These are phyloP conservation scores for Tigriopus japonicus DNA, from an alignment of 1,140 invertebrate genomes.

Conservation along the genomic window DNA sequence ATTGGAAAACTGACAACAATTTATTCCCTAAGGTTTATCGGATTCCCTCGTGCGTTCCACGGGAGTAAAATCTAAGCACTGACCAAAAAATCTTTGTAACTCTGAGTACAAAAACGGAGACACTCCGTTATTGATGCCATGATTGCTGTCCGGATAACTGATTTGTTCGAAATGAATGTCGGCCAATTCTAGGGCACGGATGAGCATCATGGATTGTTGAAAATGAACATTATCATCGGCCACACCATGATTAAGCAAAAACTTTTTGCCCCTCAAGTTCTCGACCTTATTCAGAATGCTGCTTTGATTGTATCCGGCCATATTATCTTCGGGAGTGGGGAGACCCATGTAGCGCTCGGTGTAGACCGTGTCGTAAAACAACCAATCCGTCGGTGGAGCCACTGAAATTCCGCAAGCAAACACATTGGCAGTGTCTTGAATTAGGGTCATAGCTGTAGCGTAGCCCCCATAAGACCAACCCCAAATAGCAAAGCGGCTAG, in stretches of 20 bases:
- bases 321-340: slow-evolving; percentile 29
- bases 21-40: background rate
- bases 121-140: slow-evolving; percentile 36
- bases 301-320: slow-evolving; percentile 48
- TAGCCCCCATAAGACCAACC: slow-evolving; percentile 80
- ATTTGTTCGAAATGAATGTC: slow-evolving; percentile 23
- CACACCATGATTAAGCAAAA: slow-evolving; percentile 27
- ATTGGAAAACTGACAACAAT: no score
- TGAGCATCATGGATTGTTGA: slow-evolving; percentile 30
- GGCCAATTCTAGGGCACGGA: slow-evolving; percentile 26
- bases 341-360: slow-evolving; percentile 31
- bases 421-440: slow-evolving; percentile 40
- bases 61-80: no score
- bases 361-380: slow-evolving; percentile 50
- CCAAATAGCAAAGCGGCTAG: slow-evolving; percentile 55
- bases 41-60: background rate
- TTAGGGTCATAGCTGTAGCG: slow-evolving; percentile 31
- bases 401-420: slow-evolving; percentile 78
- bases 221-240: slow-evolving; percentile 30
- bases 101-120: no score
- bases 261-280: slow-evolving; percentile 24
- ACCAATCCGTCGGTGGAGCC: slow-evolving; percentile 85
- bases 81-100: no score
- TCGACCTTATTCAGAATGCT: slow-evolving; percentile 24
- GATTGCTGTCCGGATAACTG: slow-evolving; percentile 83